Base-by-base conservation (phyloP, 2,113 vertebrate genomes). In the Sinosuthora webbiana region DNA sequence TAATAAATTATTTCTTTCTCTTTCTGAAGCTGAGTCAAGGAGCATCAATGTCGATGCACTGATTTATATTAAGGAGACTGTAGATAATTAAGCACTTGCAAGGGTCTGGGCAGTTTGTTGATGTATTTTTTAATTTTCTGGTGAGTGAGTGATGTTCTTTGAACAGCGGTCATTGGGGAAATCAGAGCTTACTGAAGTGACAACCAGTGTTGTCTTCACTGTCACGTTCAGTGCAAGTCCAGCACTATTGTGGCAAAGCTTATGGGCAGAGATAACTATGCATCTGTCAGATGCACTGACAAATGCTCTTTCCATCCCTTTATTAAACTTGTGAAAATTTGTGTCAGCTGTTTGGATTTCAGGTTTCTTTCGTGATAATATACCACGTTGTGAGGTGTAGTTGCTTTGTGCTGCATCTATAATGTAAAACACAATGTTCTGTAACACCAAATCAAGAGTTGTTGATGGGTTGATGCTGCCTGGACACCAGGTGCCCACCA, bases 51-150 rank as follows among this genome's bases (percentile, higher is more conserved):
- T 65, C 62, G 50, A 60, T 92, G 73, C 67, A 76, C 55, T 27
- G 8, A 23, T 75, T 84, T 81, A 25, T 90, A 84, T 95, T 90
- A 91, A 93, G 94, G 78, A 86, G 45, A 55, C 35, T 84, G 55
- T 47, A 90, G 94, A 69, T 96, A 97, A 97, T 97, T 96, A 97
- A 97, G 70, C 65, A 92, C 77, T 83, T 96, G 68, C 16, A 42
- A 92, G 44, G 67, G 69, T 94, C 78, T 83, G 6, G 41, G 69
- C 83, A 97, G 86, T 89, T 96, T 94, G 80, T 94, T 96, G 94
- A 94, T 96, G 77, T 97, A 79, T 78, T 97, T 98, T 95, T 95
- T 94, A 94, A 97, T 97, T 96, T 97, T 91, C 85, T 83, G 47
- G 81, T 65, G 75, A 96, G 80, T 97, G 96, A 97, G 52, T 96